phyloP scores from a whole-genome alignment of 1,140 invertebrate genomes.

The Hyles euphorbiae region DNA sequence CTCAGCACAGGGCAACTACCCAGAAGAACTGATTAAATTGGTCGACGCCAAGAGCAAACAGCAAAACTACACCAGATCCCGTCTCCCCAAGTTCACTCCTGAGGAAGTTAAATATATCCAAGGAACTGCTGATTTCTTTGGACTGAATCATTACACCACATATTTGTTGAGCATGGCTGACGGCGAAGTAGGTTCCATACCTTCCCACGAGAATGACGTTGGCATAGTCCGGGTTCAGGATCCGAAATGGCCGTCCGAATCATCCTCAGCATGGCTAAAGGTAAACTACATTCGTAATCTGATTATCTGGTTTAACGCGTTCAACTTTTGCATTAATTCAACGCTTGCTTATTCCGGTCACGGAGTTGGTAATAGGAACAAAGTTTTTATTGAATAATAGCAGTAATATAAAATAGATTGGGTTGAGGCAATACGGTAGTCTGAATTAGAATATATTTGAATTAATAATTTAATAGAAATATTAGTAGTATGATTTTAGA shows the following conservation, averaged over 20 bases:
- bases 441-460: no score
- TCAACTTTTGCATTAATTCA: no score
- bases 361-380: no score
- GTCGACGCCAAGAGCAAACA: constrained; percentile 77
- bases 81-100: constrained; percentile 79
- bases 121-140: constrained; percentile 78
- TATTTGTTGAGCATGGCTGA: constrained; percentile 64
- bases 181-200: constrained; percentile 53
- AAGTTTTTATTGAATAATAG: no score
- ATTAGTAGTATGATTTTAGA: no score
- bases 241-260: constrained; percentile 68
- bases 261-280: constrained; percentile 71
- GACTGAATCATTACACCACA: constrained; percentile 79
- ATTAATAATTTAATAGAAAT: no score
- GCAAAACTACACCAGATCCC: constrained; percentile 78
- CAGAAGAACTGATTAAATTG: constrained; percentile 78
- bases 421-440: no score
- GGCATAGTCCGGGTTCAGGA: constrained; percentile 67
- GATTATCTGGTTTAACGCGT: no score
- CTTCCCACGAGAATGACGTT: constrained; percentile 70
- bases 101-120: constrained; percentile 76
- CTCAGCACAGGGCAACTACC: constrained; percentile 80
- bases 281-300: constrained; percentile 27
- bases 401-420: no score
- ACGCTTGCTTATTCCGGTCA: no score